Evolutionary conservation across 2,797 vertebrate species (phyloP).

Genomic region (Siniperca scherzeri): DNA sequence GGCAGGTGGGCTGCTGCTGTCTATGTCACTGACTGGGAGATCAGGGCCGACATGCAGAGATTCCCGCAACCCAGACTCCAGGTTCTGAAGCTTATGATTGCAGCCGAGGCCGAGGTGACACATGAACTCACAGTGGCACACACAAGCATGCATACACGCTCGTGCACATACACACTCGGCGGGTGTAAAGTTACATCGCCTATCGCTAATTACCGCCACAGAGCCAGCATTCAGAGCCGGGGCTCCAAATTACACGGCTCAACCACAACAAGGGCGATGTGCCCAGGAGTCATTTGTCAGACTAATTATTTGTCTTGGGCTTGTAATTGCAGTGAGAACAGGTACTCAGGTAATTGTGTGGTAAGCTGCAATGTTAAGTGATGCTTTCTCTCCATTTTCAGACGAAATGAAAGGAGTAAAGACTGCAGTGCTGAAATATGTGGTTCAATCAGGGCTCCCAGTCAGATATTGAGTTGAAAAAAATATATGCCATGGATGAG

Average conservation of each 20-base stretch:
- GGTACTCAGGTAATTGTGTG: slow-evolving; percentile 87
- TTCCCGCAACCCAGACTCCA: slow-evolving; percentile 57
- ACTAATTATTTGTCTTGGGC: slow-evolving; percentile 89
- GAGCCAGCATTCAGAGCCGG: slow-evolving; percentile 77
- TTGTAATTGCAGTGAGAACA: slow-evolving; percentile 86
- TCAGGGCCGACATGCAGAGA: slow-evolving; percentile 75
- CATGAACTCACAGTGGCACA: slow-evolving; percentile 63
- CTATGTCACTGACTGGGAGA: slow-evolving; percentile 79
- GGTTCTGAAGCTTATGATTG: slow-evolving; percentile 73
- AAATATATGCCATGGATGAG: slow-evolving; percentile 70
- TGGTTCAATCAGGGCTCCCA: slow-evolving; percentile 66
- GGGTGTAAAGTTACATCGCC: slow-evolving; percentile 83
- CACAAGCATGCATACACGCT: not conserved
- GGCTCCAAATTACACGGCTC: slow-evolving; percentile 87
- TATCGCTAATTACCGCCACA: slow-evolving; percentile 84
- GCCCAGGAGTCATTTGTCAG: slow-evolving; percentile 88
- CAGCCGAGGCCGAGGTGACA: slow-evolving; percentile 68
- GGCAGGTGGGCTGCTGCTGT: slow-evolving; percentile 81
- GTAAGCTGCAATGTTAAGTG: slow-evolving; percentile 85
- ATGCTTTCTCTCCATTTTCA: slow-evolving; percentile 82
- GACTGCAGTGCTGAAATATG: slow-evolving; percentile 69
- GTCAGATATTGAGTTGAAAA: slow-evolving; percentile 74
- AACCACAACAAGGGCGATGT: slow-evolving; percentile 87
- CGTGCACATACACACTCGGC: slow-evolving; percentile 47
- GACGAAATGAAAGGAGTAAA: slow-evolving; percentile 78